Percentiles rank a stretch among this genome's conserved stretches.
These are phyloP conservation scores for Aphis gossypii DNA, from an alignment of 1,140 invertebrate genomes.

Conservation along the genomic window DNA sequence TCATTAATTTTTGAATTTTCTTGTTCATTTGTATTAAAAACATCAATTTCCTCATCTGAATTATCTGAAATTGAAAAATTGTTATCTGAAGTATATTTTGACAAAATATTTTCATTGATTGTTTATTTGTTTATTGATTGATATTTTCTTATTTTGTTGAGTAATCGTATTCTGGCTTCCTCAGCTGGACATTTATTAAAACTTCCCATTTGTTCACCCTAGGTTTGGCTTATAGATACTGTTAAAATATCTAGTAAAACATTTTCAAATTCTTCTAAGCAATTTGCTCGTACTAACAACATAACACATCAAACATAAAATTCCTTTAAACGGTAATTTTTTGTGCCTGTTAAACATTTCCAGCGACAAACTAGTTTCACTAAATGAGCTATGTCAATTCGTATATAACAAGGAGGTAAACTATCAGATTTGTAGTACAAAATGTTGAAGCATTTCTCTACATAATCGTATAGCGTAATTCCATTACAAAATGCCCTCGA, in stretches of 20 bases:
- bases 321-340: not conserved
- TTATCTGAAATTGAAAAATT: not conserved
- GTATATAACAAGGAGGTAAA: not conserved
- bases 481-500: not conserved
- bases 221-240: not conserved
- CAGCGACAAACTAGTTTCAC: slow-evolving; percentile 26
- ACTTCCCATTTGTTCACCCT: not conserved
- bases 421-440: not conserved
- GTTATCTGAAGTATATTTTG: not conserved
- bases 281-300: not conserved
- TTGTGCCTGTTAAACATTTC: slow-evolving; percentile 15
- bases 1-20: not conserved
- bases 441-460: slow-evolving; percentile 9
- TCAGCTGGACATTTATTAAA: not conserved
- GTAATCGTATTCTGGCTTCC: not conserved
- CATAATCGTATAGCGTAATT: not conserved
- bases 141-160: not conserved
- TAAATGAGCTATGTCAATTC: slow-evolving; percentile 13
- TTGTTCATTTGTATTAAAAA: not conserved
- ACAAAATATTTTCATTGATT: not conserved
- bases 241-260: not conserved
- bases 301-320: slow-evolving; percentile 21
- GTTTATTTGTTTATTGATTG: no score
- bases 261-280: slow-evolving; percentile 16
- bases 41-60: not conserved